Evolutionary conservation across 2,113 vertebrate species (phyloP).

Genomic region (Pitta sordida): DNA sequence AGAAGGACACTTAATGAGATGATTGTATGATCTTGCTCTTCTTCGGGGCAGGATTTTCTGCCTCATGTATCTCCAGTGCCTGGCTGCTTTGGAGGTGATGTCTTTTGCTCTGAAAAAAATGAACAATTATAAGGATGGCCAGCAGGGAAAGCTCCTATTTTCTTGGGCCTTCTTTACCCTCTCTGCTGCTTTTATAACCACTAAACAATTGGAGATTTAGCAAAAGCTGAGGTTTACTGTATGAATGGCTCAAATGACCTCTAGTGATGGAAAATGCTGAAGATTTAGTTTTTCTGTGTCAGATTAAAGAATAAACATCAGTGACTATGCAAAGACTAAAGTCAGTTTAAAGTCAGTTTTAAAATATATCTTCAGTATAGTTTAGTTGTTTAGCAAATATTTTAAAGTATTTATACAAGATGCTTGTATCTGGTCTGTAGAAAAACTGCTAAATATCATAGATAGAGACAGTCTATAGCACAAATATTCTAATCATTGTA

Average conservation of each 20-base stretch:
- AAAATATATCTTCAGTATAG: conserved; percentile 1
- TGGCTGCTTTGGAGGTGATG: background rate
- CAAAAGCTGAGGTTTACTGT: background rate
- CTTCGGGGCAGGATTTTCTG: background rate
- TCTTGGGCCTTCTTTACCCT: background rate
- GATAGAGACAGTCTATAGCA: background rate
- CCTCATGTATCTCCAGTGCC: background rate
- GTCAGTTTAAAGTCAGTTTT: conserved; percentile 11
- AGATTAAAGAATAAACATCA: conserved; percentile 8
- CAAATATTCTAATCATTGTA: background rate
- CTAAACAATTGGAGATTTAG: background rate
- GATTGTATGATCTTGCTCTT: background rate
- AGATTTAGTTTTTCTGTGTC: background rate
- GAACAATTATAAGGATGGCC: background rate
- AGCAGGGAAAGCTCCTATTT: background rate
- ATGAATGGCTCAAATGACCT: background rate
- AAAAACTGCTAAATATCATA: background rate
- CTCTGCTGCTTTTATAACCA: background rate
- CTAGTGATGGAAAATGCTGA: background rate
- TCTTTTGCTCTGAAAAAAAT: background rate
- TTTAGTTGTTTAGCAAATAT: conserved; percentile 26
- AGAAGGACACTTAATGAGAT: background rate
- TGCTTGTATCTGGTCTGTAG: background rate
- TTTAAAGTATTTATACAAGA: conserved; percentile 38
- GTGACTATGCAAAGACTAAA: background rate